Evolutionary conservation across 2,888 invertebrate genomes (phyloP).

Genomic region (Tipula helvola): DNA sequence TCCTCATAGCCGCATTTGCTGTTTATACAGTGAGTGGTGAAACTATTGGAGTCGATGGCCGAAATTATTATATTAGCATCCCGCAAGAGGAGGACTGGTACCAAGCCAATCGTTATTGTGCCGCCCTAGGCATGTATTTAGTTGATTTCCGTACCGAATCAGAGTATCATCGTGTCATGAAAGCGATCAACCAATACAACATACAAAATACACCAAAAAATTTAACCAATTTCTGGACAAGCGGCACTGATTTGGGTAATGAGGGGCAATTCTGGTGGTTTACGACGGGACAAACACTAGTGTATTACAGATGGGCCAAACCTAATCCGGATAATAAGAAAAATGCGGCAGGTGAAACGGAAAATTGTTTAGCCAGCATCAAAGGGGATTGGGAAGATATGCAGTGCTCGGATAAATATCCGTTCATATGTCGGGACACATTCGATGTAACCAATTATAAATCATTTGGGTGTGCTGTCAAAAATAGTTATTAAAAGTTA

Average conservation of each 20-base stretch:
- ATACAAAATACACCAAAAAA: neutral
- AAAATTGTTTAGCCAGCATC: neutral
- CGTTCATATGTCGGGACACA: neutral
- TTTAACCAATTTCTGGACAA: neutral
- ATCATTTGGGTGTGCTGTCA: neutral
- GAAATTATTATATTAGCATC: neutral
- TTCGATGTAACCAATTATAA: neutral
- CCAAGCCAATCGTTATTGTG: neutral
- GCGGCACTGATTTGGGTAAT: neutral
- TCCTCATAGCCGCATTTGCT: neutral
- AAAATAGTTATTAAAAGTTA: neutral
- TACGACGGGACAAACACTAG: neutral
- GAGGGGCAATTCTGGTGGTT: neutral
- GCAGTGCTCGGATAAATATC: neutral
- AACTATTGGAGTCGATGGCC: neutral
- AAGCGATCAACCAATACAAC: neutral
- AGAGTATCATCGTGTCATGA: neutral
- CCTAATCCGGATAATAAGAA: neutral
- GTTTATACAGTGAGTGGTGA: neutral
- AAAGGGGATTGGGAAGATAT: neutral
- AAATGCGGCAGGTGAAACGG: neutral
- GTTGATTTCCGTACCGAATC: neutral
- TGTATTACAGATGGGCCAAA: neutral
- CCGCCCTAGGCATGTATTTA: neutral
- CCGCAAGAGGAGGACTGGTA: neutral